Evolutionary conservation across 1,140 invertebrate genomes (phyloP).

Genomic region (Phortica variegata): DNA sequence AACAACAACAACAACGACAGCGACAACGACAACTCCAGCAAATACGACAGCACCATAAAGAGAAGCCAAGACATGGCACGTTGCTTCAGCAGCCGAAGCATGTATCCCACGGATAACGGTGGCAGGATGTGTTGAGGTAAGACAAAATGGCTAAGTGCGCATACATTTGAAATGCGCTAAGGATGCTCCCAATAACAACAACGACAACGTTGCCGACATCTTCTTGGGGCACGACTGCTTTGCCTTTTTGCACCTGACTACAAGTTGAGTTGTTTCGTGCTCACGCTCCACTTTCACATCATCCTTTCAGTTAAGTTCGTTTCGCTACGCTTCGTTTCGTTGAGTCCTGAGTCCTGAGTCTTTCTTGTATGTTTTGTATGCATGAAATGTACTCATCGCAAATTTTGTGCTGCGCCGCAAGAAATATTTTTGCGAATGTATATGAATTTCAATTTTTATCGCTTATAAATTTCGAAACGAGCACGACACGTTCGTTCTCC

Average conservation of each 20-base stretch:
- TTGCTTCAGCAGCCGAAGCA: not conserved
- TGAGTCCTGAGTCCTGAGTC: too few species aligned
- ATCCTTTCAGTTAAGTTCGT: constrained; percentile 6
- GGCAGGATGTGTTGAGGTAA: too few species aligned
- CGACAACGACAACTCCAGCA: constrained; percentile 11
- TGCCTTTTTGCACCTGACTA: constrained; percentile 25
- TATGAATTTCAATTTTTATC: constrained; percentile 45
- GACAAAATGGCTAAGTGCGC: too few species aligned
- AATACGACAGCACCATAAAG: too few species aligned
- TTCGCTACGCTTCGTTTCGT: not conserved
- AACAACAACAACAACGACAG: constrained; percentile 14
- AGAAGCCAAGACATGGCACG: constrained; percentile 11
- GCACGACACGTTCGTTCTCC: constrained; percentile 25
- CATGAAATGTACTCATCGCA: constrained; percentile 52
- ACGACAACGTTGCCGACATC: too few species aligned
- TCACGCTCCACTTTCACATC: constrained; percentile 16
- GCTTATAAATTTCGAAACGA: constrained; percentile 40
- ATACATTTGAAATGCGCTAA: too few species aligned
- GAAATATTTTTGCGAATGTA: constrained; percentile 17
- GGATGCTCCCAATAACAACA: too few species aligned
- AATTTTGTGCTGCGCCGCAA: constrained; percentile 53
- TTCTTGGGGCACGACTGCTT: constrained; percentile 30
- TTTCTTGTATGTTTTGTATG: constrained; percentile 49
- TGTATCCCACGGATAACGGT: constrained; percentile 20
- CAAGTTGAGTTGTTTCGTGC: constrained; percentile 35